Conservation (phyloP, 2,797 vertebrate species). For the Heteromormyrus szaboi region DNA sequence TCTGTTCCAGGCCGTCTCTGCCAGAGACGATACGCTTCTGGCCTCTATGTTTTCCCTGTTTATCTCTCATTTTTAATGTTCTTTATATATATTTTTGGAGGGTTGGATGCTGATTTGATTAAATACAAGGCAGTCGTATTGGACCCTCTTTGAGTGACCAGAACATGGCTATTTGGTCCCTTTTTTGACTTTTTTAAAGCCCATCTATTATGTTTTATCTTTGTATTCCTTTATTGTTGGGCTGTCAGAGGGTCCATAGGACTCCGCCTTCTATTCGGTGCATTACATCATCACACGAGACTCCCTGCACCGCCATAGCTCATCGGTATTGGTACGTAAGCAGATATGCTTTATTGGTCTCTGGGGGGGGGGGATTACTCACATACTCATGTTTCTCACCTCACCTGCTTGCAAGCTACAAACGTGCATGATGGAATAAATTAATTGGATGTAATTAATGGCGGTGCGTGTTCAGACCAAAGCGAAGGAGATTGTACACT, state of each 20-base stretch:
- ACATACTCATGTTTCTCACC: not conserved
- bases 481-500: not conserved
- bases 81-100: conserved; percentile 20
- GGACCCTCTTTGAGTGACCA: not conserved
- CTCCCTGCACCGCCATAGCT: not conserved
- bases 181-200: not conserved
- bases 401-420: not conserved
- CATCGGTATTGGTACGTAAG: not conserved
- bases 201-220: not conserved
- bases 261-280: not conserved
- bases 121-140: conserved; percentile 1
- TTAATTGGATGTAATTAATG: not conserved
- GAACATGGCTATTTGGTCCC: not conserved
- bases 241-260: not conserved
- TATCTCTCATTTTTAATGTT: conserved; percentile 26
- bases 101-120: conserved; percentile 21
- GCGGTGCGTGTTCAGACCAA: not conserved
- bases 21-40: conserved; percentile 56
- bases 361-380: not conserved
- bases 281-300: not conserved
- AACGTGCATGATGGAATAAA: not conserved
- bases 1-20: conserved; percentile 51
- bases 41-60: conserved; percentile 42
- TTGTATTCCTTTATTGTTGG: not conserved
- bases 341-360: not conserved